These are phyloP conservation scores for Epistrophe eligans DNA, from an alignment of 2,888 invertebrate genomes.

Conservation along the genomic window DNA sequence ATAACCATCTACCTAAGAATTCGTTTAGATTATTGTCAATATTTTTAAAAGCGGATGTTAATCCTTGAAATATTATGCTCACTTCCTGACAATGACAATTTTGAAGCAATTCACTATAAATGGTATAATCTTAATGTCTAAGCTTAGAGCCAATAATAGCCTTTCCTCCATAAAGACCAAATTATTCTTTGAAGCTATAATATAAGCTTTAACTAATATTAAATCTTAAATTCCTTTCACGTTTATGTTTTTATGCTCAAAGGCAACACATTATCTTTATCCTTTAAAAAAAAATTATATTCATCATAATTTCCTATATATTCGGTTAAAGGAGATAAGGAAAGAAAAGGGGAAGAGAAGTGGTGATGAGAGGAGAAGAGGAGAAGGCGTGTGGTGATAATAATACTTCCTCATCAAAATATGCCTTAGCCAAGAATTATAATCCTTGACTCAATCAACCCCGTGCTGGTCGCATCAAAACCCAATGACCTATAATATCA, in stretches of 20 bases:
- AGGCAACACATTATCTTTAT: background rate
- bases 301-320: slow-evolving; percentile 1
- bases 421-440: slow-evolving; percentile 23
- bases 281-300: background rate
- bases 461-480: slow-evolving; percentile 7
- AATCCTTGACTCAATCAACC: slow-evolving; percentile 63
- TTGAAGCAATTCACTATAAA: background rate
- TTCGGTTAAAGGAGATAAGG: background rate
- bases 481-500: slow-evolving; percentile 55
- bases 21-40: too few species aligned
- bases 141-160: background rate
- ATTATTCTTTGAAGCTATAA: background rate
- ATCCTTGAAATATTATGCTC: too few species aligned
- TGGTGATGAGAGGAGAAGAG: too few species aligned
- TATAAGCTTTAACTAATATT: background rate
- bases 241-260: background rate
- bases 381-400: background rate
- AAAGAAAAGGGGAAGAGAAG: background rate
- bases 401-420: slow-evolving; percentile 27
- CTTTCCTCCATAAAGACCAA: background rate
- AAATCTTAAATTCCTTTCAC: background rate
- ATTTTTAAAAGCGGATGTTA: too few species aligned
- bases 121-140: background rate
- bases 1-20: too few species aligned
- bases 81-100: background rate